Base-by-base conservation (phyloP, 2,113 vertebrate genomes). In the Takifugu flavidus region DNA sequence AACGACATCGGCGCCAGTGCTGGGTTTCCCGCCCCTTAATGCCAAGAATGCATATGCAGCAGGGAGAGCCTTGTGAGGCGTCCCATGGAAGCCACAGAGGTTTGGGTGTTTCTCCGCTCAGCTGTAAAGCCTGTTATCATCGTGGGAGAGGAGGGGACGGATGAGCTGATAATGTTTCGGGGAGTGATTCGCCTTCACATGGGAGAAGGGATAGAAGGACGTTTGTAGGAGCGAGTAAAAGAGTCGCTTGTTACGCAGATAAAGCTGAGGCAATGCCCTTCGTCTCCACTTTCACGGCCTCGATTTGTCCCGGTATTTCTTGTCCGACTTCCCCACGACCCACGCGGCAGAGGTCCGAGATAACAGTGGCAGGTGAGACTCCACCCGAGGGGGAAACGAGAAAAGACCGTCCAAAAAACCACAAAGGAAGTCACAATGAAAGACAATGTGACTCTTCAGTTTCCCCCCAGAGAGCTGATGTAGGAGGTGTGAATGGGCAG, bases 101-200 rank as follows among this genome's bases (percentile, higher is more conserved):
- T 74, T 70, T 75, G 64, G 58, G 66, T 82, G 83, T 85, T 85
- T 82, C 73, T 83, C 59, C 64, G 60, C 71, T 82, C 70, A 85
- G 81, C 62, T 70, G 77, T 62, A 39, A 56, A 67, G 62, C 49
- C 58, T 70, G 64, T 88, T 87, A 86, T 88, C 71, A 75, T 80
- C 72, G 78, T 86, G 86, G 82, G 85, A 88, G 82, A 88, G 76
- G 57, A 76, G 68, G 77, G 77, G 77, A 84, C 65, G 29, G 79
- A 78, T 72, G 65, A 67, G 58, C 72, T 67, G 80, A 87, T 83
- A 79, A 77, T 56, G 65, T 39, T 39, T 39, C 34, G 5, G 56
- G 51, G 66, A 54, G 57, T 55, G 73, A 72, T 59, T 46, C 4
- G 25, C 53, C 39, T 58, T 51, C 61, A 70, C 64, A 53, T 39